Evolutionary conservation across 2,888 invertebrate genomes (phyloP).

Genomic region (Dichetophora obliterata): DNA sequence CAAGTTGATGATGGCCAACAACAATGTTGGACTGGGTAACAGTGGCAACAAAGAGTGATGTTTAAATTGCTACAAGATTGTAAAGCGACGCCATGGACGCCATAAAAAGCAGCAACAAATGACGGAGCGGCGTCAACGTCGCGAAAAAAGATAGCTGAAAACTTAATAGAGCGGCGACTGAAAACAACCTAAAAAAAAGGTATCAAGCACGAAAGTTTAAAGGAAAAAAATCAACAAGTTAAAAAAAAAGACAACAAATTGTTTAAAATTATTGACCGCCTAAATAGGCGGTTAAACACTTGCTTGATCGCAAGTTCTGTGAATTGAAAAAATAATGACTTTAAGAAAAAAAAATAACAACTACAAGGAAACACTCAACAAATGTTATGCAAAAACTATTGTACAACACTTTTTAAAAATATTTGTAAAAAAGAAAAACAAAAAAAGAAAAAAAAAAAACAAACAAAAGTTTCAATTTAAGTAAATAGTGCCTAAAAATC

Average conservation of each 20-base stretch:
- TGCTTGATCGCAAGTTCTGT: too few species aligned
- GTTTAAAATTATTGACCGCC: too few species aligned
- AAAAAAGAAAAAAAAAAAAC: neutral
- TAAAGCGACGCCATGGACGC: conserved; percentile 45
- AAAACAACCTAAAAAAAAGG: too few species aligned
- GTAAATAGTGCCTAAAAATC: conserved; percentile 34
- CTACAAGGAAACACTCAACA: neutral
- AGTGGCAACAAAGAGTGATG: conserved; percentile 51
- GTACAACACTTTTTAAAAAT: neutral
- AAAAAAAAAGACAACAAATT: too few species aligned
- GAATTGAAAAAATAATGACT: neutral
- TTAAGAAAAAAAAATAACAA: conserved; percentile 6
- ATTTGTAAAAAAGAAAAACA: neutral
- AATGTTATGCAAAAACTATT: conserved; percentile 1
- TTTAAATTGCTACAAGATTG: conserved; percentile 51
- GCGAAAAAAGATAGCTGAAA: neutral
- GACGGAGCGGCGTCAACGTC: conserved; percentile 12
- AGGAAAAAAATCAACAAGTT: too few species aligned
- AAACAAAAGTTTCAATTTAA: conserved; percentile 22
- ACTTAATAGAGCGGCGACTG: neutral
- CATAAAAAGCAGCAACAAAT: conserved; percentile 14
- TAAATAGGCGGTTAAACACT: too few species aligned
- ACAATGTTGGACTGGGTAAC: conserved; percentile 36
- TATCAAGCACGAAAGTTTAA: too few species aligned
- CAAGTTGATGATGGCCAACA: conserved; percentile 57